Conservation (phyloP, 1,140 invertebrate genomes). For the Bilobella aurantiaca region DNA sequence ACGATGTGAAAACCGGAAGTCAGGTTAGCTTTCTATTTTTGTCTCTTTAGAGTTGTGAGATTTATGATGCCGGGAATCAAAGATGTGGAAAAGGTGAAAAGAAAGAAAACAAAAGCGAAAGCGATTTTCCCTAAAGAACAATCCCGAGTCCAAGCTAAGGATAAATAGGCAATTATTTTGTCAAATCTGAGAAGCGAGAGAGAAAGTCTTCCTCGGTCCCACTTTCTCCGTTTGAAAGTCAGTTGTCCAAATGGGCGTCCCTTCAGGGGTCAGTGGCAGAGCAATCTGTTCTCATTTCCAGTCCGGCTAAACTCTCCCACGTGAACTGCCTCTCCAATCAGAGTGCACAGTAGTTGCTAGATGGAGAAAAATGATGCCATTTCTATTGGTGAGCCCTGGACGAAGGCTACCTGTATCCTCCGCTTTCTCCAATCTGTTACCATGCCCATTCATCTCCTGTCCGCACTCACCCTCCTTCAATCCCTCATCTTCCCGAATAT, state of each 20-base stretch:
- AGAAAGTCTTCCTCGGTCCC: not conserved
- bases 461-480: not conserved
- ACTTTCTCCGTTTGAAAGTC: not conserved
- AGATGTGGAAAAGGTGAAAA: not conserved
- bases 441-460: constrained; percentile 39
- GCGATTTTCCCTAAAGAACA: constrained; percentile 32
- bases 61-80: too few species aligned
- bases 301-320: constrained; percentile 35
- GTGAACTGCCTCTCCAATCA: constrained; percentile 24
- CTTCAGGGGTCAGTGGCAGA: constrained; percentile 15
- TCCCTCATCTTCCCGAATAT: not conserved
- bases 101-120: constrained; percentile 18
- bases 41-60: too few species aligned
- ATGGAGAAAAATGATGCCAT: constrained; percentile 37
- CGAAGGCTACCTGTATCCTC: constrained; percentile 22
- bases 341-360: constrained; percentile 11
- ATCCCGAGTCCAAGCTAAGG: constrained; percentile 32
- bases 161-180: constrained; percentile 37
- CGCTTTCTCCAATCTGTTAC: constrained; percentile 29
- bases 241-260: constrained; percentile 28
- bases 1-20: too few species aligned
- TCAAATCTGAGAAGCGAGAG: constrained; percentile 28
- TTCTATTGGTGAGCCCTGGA: constrained; percentile 27
- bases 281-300: constrained; percentile 36
- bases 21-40: too few species aligned